Conservation (phyloP, 2,113 vertebrate genomes). For the Phylloscopus trochiloides region DNA sequence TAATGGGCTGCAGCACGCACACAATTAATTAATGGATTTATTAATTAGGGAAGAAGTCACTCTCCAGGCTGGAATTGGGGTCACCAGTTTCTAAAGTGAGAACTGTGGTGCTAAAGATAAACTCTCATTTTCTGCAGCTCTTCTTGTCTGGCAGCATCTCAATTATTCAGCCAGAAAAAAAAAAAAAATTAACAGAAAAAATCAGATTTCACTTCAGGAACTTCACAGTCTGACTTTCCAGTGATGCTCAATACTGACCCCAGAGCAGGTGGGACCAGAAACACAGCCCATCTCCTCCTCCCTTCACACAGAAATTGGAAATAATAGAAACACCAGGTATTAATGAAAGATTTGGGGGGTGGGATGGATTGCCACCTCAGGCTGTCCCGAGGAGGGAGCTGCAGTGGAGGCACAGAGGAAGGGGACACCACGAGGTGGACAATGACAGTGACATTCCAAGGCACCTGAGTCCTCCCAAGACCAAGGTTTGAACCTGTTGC, state of each 20-base stretch:
- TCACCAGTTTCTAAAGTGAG: constrained; percentile 79
- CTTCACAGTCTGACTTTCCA: not conserved
- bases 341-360: not conserved
- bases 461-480: accelerated
- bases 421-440: not conserved
- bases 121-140: constrained; percentile 46
- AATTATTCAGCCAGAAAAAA: constrained; percentile 46
- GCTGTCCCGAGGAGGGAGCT: not conserved
- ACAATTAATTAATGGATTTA: constrained; percentile 80
- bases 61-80: constrained; percentile 74
- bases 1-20: constrained; percentile 62
- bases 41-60: constrained; percentile 77
- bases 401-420: not conserved
- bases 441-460: not conserved
- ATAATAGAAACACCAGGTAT: not conserved
- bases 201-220: not conserved
- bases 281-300: accelerated
- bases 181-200: not conserved
- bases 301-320: not conserved
- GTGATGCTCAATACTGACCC: accelerated
- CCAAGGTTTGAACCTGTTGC: accelerated
- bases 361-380: not conserved
- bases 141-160: constrained; percentile 58
- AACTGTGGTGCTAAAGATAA: constrained; percentile 76
- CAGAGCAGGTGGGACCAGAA: not conserved